Percentiles rank a stretch among this genome's conserved stretches.
Evolutionary conservation across 2,888 invertebrate species (phyloP).

Genomic region (Metacarcinus magister): DNA sequence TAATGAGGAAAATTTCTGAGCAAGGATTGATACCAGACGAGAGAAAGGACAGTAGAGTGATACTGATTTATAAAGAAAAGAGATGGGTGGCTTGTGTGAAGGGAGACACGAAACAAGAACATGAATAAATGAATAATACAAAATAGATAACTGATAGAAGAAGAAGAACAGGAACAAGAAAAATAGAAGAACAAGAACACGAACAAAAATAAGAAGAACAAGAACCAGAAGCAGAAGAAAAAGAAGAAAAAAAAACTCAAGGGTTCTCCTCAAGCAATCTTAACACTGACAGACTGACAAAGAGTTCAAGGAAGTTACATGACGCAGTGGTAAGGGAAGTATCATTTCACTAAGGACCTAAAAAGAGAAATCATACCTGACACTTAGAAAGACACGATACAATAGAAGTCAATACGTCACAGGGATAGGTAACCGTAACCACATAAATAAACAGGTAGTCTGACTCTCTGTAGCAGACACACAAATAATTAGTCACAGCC

Average conservation of each 20-base stretch:
- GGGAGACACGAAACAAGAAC: no score
- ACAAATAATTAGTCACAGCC: not conserved
- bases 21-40: no score
- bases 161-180: no score
- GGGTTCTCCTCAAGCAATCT: not conserved
- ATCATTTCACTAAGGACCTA: not conserved
- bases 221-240: not conserved
- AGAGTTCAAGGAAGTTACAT: not conserved
- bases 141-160: no score
- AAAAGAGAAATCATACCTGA: not conserved
- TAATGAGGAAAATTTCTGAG: no score
- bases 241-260: no score
- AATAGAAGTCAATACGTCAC: not conserved
- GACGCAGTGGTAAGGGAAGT: not conserved
- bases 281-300: not conserved
- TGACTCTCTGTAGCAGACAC: not conserved
- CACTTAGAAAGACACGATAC: not conserved
- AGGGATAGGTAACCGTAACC: not conserved
- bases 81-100: no score
- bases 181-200: no score
- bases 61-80: no score
- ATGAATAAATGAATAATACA: no score
- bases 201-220: no score
- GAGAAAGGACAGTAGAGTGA: no score
- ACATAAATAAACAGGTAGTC: not conserved